A percentile compares a stretch with the other conserved stretches of the same genome.
Conservation (phyloP, 2,888 invertebrate species). For the Orthosia cruda region DNA sequence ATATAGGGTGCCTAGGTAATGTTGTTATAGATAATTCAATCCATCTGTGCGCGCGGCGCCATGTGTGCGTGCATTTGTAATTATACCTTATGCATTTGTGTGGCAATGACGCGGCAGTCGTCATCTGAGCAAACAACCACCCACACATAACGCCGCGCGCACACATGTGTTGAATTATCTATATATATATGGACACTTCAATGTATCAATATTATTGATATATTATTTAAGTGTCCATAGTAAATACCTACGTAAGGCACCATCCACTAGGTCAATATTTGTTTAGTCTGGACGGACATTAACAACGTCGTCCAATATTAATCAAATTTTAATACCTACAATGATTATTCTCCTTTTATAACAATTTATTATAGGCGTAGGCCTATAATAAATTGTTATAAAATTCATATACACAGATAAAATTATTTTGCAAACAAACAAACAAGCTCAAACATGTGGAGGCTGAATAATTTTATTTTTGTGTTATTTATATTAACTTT, state of each 20-base stretch:
- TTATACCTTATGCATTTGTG: no score
- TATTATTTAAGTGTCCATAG: constrained; percentile 3
- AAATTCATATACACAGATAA: not conserved
- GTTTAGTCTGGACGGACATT: constrained; percentile 1
- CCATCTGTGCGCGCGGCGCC: no score
- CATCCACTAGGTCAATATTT: constrained; percentile 20
- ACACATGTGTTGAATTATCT: no score
- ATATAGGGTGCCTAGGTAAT: not conserved
- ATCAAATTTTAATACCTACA: not conserved
- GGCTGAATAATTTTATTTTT: no score
- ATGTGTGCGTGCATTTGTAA: no score
- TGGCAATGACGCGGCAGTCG: no score
- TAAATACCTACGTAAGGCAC: constrained; percentile 7
- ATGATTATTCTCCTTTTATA: not conserved
- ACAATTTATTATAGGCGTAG: no score
- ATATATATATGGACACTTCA: no score
- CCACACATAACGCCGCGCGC: no score
- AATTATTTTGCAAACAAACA: not conserved
- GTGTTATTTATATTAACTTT: no score
- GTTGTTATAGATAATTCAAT: not conserved
- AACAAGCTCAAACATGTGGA: no score
- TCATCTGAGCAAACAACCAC: no score
- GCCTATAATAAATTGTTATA: not conserved
- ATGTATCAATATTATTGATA: constrained; percentile 1
- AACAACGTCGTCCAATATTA: constrained; percentile 5